Evolutionary conservation across 2,113 vertebrate species (phyloP).

Genomic region (Sceloporus undulatus): DNA sequence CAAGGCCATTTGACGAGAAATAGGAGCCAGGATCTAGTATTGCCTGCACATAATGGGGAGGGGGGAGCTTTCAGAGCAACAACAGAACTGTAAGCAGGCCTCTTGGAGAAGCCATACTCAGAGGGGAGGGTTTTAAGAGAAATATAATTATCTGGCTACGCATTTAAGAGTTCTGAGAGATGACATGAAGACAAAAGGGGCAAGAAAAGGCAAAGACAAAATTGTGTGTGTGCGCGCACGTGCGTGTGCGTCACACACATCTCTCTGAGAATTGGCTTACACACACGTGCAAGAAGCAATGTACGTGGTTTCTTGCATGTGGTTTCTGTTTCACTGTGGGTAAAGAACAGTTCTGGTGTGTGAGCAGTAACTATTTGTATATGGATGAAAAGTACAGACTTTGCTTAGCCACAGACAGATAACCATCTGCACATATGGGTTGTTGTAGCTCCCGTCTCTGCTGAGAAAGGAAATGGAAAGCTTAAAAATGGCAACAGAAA

Average conservation of each 20-base stretch:
- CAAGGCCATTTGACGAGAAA: neutral
- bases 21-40: neutral
- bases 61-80: neutral
- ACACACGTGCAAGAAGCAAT: neutral
- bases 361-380: constrained; percentile 25
- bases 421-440: constrained; percentile 26
- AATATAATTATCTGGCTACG: neutral
- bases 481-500: constrained; percentile 2
- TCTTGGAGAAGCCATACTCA: neutral
- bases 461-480: constrained; percentile 13
- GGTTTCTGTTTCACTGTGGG: constrained; percentile 33
- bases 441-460: constrained; percentile 18
- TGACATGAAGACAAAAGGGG: neutral
- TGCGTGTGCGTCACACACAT: neutral
- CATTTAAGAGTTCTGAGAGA: neutral
- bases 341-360: constrained; percentile 22
- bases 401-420: constrained; percentile 26
- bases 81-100: neutral
- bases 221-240: neutral
- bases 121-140: neutral
- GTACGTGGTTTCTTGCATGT: constrained; percentile 20
- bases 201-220: neutral
- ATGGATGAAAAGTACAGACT: constrained; percentile 29
- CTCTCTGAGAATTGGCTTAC: neutral
- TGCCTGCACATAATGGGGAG: neutral